Base-by-base conservation (phyloP, 2,797 vertebrate genomes). In the Eupleurogrammus muticus region DNA sequence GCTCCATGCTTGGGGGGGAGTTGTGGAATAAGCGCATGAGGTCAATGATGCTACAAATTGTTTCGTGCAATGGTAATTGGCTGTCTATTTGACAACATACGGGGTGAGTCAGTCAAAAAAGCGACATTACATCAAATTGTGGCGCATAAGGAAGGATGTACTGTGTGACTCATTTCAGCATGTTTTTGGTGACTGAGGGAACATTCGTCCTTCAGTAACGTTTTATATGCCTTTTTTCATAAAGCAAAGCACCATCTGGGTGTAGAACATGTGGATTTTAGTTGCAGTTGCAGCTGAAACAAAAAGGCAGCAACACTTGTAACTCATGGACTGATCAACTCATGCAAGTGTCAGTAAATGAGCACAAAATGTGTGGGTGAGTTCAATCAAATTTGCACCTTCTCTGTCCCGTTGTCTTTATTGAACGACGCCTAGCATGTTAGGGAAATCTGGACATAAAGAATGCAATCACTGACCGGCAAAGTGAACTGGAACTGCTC, bases 201-300 rank as follows among this genome's bases (percentile, higher is more conserved):
- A 68, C 55, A 60, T 42, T 64, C 65, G 50, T 48, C 50, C 48
- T 68, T 66, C 42, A 24, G 54, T 60, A 70, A 57, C 28, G 7
- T 60, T 69, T 64, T 36, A 57, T 55, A 5, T 59, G 38, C 35
- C 23, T 58, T 59, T n/a, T 57, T 56, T 68, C 23, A 52, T 28
- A 13, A 60, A 48, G 28, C 35, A 57, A 35, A 28, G 46, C 4
- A 8, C 49, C 23, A 23, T 28, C 24, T 63, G 32, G 32, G 53
- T 17, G 19, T 35, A 35, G 47, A 9, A 48, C 46, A 19, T 60
- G 24, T 40, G 48, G 23, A 64, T 21, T 23, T 73, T 35, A n/a
- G 68, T 58, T 60, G 48, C 50, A 49, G 6, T 56, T 34, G n/a
- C 19, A 12, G 38, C 35, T 60, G 20, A 42, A 5, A 57, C 20